A percentile compares a stretch with the other conserved stretches of the same genome.
Evolutionary conservation across 2,888 invertebrate species (phyloP).

Genomic region (Axea sp.): DNA sequence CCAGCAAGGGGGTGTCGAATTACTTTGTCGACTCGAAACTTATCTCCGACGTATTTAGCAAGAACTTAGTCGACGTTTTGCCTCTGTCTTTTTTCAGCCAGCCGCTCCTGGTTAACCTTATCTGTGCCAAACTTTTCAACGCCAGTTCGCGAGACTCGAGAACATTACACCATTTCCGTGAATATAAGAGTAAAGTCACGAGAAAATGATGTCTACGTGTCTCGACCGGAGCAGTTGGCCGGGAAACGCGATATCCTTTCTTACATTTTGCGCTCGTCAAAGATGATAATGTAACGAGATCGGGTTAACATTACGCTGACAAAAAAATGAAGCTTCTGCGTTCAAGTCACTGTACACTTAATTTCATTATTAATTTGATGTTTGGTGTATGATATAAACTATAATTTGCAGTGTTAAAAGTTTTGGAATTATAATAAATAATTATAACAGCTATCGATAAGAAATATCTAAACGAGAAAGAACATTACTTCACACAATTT

Average conservation of each 20-base stretch:
- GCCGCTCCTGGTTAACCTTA: slow-evolving; percentile 31
- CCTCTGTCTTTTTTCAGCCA: slow-evolving; percentile 26
- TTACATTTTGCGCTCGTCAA: slow-evolving; percentile 8
- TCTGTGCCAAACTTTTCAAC: slow-evolving; percentile 30
- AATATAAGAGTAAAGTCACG: slow-evolving; percentile 34
- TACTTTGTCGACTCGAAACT: slow-evolving; percentile 24
- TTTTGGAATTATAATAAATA: too few relatives aligned
- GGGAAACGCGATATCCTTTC: slow-evolving; percentile 21
- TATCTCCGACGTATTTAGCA: slow-evolving; percentile 34
- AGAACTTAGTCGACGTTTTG: slow-evolving; percentile 35
- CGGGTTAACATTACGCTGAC: too few relatives aligned
- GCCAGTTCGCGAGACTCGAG: slow-evolving; percentile 17
- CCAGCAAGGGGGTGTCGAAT: slow-evolving; percentile 15
- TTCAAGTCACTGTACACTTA: too few relatives aligned
- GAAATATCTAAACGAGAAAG: too few relatives aligned
- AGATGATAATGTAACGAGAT: slow-evolving; percentile 13
- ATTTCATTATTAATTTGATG: too few relatives aligned
- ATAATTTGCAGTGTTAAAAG: too few relatives aligned
- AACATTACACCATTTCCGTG: slow-evolving; percentile 34
- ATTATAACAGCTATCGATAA: too few relatives aligned
- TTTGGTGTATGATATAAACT: too few relatives aligned
- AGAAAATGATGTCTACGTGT: slow-evolving; percentile 31
- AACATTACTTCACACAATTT: too few relatives aligned
- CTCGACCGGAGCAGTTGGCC: slow-evolving; percentile 4
- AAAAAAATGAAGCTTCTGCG: too few relatives aligned